Conservation (phyloP, 30 jellyfish, hydroid and myxozoan species). For the Turritopsis rubra region DNA sequence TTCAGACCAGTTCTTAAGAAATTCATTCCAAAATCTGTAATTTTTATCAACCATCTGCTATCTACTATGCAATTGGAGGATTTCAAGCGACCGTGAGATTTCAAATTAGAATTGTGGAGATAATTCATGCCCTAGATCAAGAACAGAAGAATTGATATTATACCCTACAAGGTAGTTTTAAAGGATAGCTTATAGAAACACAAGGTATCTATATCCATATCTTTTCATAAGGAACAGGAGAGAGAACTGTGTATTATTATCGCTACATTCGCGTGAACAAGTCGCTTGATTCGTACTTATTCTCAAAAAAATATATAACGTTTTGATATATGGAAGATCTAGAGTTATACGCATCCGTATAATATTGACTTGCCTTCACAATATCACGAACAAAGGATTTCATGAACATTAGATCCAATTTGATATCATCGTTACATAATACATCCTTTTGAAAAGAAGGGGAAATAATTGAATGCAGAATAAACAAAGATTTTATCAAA, state of each 20-base stretch:
- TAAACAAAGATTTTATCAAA: background rate
- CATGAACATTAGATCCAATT: constrained; percentile 16
- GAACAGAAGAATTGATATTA: too few species aligned
- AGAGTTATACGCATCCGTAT: too few species aligned
- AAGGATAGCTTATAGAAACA: too few species aligned
- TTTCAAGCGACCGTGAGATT: constrained; percentile 23
- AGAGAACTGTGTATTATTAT: too few species aligned
- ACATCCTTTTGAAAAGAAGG: constrained; percentile 11
- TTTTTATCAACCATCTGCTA: constrained; percentile 22
- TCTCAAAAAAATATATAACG: too few species aligned
- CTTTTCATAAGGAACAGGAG: too few species aligned
- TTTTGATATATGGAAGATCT: too few species aligned
- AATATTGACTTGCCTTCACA: constrained; percentile 25
- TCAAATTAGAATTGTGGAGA: constrained; percentile 5
- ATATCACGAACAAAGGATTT: constrained; percentile 21
- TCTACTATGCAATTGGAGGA: constrained; percentile 27
- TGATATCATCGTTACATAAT: constrained; percentile 20
- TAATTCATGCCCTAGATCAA: constrained; percentile 21
- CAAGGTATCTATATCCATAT: too few species aligned
- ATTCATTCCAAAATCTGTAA: constrained; percentile 22
- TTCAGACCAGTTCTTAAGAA: constrained; percentile 10
- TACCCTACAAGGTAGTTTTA: background rate
- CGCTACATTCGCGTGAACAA: too few species aligned
- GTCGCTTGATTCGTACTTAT: too few species aligned
- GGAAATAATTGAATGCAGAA: background rate